These are phyloP conservation scores for Gryllus bimaculatus DNA, from an alignment of 1,140 invertebrate species.

Conservation along the genomic window DNA sequence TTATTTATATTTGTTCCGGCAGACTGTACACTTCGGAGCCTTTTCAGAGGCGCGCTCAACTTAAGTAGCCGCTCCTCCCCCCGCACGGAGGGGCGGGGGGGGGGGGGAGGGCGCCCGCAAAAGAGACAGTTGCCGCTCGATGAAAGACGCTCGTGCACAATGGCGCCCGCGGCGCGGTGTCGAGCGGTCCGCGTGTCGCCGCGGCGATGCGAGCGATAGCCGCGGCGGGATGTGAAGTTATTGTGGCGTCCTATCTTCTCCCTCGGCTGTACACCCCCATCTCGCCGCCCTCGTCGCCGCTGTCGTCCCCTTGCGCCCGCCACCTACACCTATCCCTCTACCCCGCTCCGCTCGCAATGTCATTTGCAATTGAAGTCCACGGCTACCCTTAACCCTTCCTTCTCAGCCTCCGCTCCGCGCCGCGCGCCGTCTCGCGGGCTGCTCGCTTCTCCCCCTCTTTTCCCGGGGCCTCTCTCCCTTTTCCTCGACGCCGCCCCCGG, in stretches of 20 bases:
- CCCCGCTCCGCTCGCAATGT: conserved; percentile 11
- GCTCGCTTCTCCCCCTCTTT: neutral
- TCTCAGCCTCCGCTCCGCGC: neutral
- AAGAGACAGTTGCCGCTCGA: neutral
- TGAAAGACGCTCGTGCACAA: neutral
- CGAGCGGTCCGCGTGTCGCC: no score
- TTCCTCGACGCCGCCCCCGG: neutral
- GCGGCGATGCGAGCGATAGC: no score
- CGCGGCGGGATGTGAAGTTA: no score
- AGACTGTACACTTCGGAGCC: neutral
- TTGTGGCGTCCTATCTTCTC: conserved; percentile 6
- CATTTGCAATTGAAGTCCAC: conserved; percentile 15
- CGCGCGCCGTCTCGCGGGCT: neutral
- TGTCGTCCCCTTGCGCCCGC: conserved; percentile 2
- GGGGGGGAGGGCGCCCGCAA: no score
- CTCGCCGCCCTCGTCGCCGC: neutral
- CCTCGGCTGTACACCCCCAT: neutral
- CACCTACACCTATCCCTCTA: conserved; percentile 10
- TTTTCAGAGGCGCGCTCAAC: neutral
- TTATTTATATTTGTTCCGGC: neutral
- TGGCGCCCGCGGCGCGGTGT: neutral
- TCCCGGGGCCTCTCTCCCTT: neutral
- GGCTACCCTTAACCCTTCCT: neutral
- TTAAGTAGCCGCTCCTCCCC: neutral
- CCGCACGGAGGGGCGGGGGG: no score